Base-by-base conservation (phyloP, 2,797 vertebrate genomes). In the Pangasius djambal region DNA sequence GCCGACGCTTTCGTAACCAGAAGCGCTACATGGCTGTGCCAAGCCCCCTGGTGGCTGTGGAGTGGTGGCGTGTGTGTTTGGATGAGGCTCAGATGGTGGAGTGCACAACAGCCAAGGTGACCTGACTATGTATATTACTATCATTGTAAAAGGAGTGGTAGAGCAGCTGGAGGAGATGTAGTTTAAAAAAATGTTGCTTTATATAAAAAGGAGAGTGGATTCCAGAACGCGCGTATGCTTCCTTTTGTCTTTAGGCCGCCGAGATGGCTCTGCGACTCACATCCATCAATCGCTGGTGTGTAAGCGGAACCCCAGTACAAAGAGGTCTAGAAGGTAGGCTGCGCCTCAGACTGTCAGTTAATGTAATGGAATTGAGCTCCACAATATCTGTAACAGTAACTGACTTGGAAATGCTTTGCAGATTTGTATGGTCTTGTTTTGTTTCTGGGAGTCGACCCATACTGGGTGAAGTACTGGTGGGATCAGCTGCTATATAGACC, bases 81-180 rank as follows among this genome's bases (percentile, higher is more conserved):
- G 99, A 99, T 81, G 99, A 99, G 94, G 99, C 99, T 31, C 99
- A 99, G 93, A 99, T 99, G 98, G 98, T 99, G 44, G 99, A 99
- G 86, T 99, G 98, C 91, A 98, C 98, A 74, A 97, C 98, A 61
- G 98, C 99, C 0, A 99, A 99, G 96, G 98, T 98, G 90, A 94
- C 77, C 40, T 87, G 44, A 3, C 7, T 44, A 63, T 59, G 25
- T 61, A 6, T 3, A 9, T 28, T 50, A 28, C 15, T 50, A 15
- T 12, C n/a, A 63, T 65, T 83, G 18, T n/a, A 48, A 40, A 40
- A 82, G 20, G 10, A 61, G 81, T 63, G 81, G 57, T 82, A 82
- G 34, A 82, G 57, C 50, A 57, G 15, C 34, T 82, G 55, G 25
- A 4, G 3, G 59, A 65, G 16, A 28, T 57, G 10, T 48, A 48